phyloP scores from a whole-genome alignment of 2,113 vertebrate genomes.

The Mobula hypostoma region DNA sequence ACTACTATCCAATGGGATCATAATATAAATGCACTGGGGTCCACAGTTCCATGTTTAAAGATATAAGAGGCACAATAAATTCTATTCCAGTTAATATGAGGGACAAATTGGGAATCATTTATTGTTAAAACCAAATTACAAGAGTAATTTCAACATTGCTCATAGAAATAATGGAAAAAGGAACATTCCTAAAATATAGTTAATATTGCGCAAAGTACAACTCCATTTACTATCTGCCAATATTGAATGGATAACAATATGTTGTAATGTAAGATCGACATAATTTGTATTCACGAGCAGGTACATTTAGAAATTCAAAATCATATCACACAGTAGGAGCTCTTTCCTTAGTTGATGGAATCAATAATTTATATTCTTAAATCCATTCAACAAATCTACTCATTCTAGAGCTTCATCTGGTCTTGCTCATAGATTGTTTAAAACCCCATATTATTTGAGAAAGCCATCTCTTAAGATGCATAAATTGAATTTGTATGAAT shows the following conservation, averaged over 20 bases:
- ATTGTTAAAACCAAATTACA: neutral
- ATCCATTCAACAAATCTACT: neutral
- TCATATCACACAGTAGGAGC: neutral
- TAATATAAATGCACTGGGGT: too few species aligned
- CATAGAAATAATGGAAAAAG: neutral
- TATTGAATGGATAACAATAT: neutral
- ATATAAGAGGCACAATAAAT: neutral
- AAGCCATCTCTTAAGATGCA: conserved; percentile 3
- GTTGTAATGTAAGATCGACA: neutral
- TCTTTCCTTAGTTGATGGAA: neutral
- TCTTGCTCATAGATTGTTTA: neutral
- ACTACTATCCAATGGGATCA: too few species aligned
- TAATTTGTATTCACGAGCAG: neutral
- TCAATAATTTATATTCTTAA: conserved; percentile 25
- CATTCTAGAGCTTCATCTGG: neutral
- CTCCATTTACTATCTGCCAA: neutral
- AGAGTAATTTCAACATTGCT: neutral
- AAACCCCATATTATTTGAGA: conserved; percentile 2
- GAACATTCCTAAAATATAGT: neutral
- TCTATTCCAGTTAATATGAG: neutral
- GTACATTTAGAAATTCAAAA: neutral
- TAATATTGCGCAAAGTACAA: neutral
- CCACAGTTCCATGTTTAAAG: too few species aligned
- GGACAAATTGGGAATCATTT: neutral
- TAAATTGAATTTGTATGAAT: neutral